These are phyloP conservation scores for Elegia similella DNA, from an alignment of 2,888 invertebrate genomes.

Conservation along the genomic window DNA sequence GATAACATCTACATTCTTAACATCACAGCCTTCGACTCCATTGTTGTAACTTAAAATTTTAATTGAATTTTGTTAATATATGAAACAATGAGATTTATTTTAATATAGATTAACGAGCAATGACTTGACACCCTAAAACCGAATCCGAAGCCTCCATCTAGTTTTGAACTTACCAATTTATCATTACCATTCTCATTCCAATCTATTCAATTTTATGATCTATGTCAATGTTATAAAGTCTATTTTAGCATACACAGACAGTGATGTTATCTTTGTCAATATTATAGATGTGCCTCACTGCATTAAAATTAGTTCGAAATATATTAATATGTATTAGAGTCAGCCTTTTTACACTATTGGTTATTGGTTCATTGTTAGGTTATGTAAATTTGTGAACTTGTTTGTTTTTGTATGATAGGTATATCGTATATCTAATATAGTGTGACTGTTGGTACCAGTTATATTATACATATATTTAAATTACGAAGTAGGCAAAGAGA, in stretches of 20 bases:
- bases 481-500: background rate
- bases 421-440: slow-evolving; percentile 30
- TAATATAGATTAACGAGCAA: slow-evolving; percentile 77
- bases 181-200: slow-evolving; percentile 21
- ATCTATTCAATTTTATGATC: slow-evolving; percentile 23
- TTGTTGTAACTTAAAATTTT: slow-evolving; percentile 42
- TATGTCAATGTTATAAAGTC: slow-evolving; percentile 25
- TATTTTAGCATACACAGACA: background rate
- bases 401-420: slow-evolving; percentile 46
- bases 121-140: slow-evolving; percentile 71
- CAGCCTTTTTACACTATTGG: slow-evolving; percentile 69
- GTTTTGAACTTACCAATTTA: slow-evolving; percentile 29
- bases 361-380: slow-evolving; percentile 70
- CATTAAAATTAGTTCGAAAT: slow-evolving; percentile 68
- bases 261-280: slow-evolving; percentile 30
- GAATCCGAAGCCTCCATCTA: slow-evolving; percentile 42
- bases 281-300: slow-evolving; percentile 51
- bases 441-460: slow-evolving; percentile 2
- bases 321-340: slow-evolving; percentile 75
- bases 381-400: slow-evolving; percentile 59
- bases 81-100: slow-evolving; percentile 77
- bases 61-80: slow-evolving; percentile 65
- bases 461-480: slow-evolving; percentile 3
- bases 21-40: slow-evolving; percentile 21
- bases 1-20: slow-evolving; percentile 17